Base-by-base conservation (phyloP, 2,888 invertebrate genomes). In the Pimpla rufipes region DNA sequence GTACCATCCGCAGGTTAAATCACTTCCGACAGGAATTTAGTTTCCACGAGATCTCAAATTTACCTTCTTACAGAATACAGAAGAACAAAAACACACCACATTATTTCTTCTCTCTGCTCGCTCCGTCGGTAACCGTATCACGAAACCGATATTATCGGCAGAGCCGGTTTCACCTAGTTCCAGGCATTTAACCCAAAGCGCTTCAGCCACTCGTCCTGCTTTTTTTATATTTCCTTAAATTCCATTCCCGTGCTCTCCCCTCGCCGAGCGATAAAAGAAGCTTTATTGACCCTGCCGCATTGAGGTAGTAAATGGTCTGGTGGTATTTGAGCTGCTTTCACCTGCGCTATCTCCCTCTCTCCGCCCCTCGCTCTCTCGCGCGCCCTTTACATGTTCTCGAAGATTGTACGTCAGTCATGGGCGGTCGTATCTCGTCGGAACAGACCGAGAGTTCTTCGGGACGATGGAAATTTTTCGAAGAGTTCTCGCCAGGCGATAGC, bases 381-480 rank as follows among this genome's bases (percentile, higher is more conserved):
- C n/a, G n/a, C n/a, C 45, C n/a, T 45, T 21, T 50, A 35, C 74
- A 64, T 84, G 50, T 74, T 80, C 64, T 50, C 57, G 68, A 81
- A 80, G 74, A 84, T 84, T 79, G 79, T 73, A 73, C 73, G 79
- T 83, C 83, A 78, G 80, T 80, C 80, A 81, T 40, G 78, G 21
- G 13, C 45, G 47, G 18, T 78, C 76, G 67, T 83, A 83, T 83
- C 83, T 78, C 68, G 80, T 35, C 50, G 55, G 40, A 81, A 74
- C 81, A 80, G 47, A 78, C 83, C 70, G 47, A 52, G 66, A 71
- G 57, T 80, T 64, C 64, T 70, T 70, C 66, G 55, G 29, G 29
- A 55, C 40, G 47, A 75, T 70, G 78, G 70, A 81, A 78, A 77
- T 81, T 79, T 80, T 62, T 73, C 47, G 57, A 81, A 80, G 70